Conservation (phyloP, 2,888 invertebrate species). For the Drosophila engyochracea region DNA sequence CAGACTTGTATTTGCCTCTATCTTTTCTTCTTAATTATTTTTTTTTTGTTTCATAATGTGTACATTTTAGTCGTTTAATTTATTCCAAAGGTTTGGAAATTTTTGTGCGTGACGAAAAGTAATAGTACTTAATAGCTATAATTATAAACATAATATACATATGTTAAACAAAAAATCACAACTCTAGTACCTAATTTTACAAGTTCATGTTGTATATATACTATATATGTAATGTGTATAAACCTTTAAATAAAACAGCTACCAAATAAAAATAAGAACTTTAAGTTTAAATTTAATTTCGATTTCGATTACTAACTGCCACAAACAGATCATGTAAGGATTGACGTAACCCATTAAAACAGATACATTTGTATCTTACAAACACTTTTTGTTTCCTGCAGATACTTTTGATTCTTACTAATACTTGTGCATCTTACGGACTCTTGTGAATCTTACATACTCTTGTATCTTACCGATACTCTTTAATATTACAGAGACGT, state of each 20-base stretch:
- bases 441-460: background rate
- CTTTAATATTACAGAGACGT: background rate
- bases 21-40: conserved; percentile 11
- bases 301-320: background rate
- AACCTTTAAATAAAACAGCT: conserved; percentile 79
- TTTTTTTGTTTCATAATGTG: conserved; percentile 73
- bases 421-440: background rate
- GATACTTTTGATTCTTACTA: background rate
- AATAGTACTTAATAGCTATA: conserved; percentile 77
- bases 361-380: background rate
- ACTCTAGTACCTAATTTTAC: conserved; percentile 74
- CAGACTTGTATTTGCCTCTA: conserved; percentile 22
- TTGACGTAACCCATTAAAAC: background rate
- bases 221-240: conserved; percentile 66
- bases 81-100: conserved; percentile 79
- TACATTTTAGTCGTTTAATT: conserved; percentile 81
- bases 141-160: conserved; percentile 57
- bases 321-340: background rate
- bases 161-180: conserved; percentile 33
- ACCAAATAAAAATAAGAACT: conserved; percentile 61
- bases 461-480: background rate
- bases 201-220: conserved; percentile 76
- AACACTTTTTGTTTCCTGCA: background rate
- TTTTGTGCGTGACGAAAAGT: conserved; percentile 70
- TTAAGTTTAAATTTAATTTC: conserved; percentile 9